Conservation (phyloP, 1,140 invertebrate genomes). For the Brachionus calyciflorus region DNA sequence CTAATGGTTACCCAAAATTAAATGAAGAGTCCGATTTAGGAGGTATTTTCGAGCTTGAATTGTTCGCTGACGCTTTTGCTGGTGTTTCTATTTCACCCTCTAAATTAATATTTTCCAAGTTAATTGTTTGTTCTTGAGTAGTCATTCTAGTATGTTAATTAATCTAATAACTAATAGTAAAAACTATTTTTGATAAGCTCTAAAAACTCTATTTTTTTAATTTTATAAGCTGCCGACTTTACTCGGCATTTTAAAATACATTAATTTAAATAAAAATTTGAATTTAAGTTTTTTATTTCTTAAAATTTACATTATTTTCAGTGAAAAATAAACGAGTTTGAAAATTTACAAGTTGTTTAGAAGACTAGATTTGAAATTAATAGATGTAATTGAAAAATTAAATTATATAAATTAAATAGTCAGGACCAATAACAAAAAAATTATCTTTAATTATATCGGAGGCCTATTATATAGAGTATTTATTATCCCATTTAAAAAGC, state of each 20-base stretch:
- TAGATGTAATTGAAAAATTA: too few relatives aligned
- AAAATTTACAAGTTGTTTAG: too few relatives aligned
- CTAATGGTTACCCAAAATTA: slow-evolving; percentile 24
- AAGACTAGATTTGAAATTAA: too few relatives aligned
- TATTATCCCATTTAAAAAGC: too few relatives aligned
- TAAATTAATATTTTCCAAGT: slow-evolving; percentile 37
- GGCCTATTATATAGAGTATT: too few relatives aligned
- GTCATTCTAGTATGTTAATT: slow-evolving; percentile 6
- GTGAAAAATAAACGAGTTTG: too few relatives aligned
- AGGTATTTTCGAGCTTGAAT: background rate
- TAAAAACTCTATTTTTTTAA: background rate
- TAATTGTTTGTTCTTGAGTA: slow-evolving; percentile 2
- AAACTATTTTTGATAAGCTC: background rate
- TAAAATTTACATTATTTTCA: too few relatives aligned
- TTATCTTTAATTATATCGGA: too few relatives aligned
- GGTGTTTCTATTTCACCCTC: slow-evolving; percentile 35
- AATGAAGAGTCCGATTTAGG: slow-evolving; percentile 11
- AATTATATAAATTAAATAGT: too few relatives aligned
- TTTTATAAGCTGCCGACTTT: background rate
- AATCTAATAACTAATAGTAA: background rate
- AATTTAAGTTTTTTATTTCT: background rate
- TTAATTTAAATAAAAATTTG: background rate
- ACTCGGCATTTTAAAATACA: background rate
- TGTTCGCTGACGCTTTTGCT: background rate
- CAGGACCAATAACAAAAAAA: too few relatives aligned